Percentiles rank a stretch among this genome's conserved stretches.
These are phyloP conservation scores for Sebastes schlegelii DNA, from an alignment of 2,113 vertebrate species.

Conservation along the genomic window DNA sequence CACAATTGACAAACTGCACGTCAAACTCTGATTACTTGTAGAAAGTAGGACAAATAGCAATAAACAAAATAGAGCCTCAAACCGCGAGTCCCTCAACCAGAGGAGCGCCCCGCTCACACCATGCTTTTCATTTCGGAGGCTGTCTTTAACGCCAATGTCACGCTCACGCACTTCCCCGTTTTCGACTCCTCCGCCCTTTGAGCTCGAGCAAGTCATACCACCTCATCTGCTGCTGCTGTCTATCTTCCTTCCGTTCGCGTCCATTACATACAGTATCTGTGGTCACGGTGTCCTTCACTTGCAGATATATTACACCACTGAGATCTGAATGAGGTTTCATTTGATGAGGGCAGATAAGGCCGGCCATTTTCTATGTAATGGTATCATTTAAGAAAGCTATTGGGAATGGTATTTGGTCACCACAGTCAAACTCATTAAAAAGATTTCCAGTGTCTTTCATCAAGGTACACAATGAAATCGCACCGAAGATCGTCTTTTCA, in stretches of 20 bases:
- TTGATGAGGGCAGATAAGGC: neutral
- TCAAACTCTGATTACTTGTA: too few species aligned
- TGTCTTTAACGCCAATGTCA: neutral
- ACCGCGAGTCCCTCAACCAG: too few species aligned
- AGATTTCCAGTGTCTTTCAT: neutral
- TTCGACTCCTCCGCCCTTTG: neutral
- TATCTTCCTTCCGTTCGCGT: neutral
- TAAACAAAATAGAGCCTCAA: too few species aligned
- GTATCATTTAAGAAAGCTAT: constrained; percentile 3
- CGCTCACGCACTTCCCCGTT: neutral
- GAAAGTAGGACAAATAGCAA: too few species aligned
- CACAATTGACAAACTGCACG: too few species aligned
- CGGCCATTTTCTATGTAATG: constrained; percentile 1
- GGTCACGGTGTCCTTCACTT: constrained; percentile 27
- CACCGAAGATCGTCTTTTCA: constrained; percentile 3
- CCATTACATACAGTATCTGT: neutral
- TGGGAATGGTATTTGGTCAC: neutral
- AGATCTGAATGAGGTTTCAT: constrained; percentile 18
- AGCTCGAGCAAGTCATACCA: neutral
- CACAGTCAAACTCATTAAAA: constrained; percentile 2
- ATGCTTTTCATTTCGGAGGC: too few species aligned
- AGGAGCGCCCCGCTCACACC: too few species aligned
- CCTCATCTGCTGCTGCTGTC: neutral
- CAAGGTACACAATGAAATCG: neutral
- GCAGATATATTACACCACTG: constrained; percentile 3